These are phyloP conservation scores for Bubo blakistoni DNA, from an alignment of 2,113 vertebrate species.

Conservation along the genomic window DNA sequence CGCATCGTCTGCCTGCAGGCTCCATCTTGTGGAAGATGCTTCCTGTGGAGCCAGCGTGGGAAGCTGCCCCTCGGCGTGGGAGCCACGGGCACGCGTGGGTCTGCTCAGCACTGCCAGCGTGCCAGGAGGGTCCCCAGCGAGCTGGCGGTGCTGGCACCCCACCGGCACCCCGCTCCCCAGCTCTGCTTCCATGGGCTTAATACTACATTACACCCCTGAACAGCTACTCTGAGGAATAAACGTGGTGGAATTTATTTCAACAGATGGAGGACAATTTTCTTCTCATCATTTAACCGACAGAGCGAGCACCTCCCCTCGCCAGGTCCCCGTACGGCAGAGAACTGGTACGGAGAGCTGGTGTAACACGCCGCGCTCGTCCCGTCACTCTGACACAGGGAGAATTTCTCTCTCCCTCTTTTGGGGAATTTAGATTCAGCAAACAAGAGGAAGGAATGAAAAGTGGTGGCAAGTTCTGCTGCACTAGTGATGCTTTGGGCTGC, in stretches of 20 bases:
- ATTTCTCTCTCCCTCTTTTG: not conserved
- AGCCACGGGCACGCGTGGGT: not conserved
- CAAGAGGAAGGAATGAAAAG: not conserved
- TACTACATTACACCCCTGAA: rapidly evolving
- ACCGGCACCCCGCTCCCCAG: rapidly evolving
- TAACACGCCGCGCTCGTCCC: rapidly evolving
- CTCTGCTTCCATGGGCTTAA: not conserved
- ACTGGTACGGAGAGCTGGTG: rapidly evolving
- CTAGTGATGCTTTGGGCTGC: not conserved
- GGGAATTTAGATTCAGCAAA: not conserved
- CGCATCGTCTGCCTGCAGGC: not conserved
- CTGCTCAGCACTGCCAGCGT: rapidly evolving
- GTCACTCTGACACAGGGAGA: rapidly evolving
- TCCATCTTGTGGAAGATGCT: constrained; percentile 48
- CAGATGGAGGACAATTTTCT: not conserved
- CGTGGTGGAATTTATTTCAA: not conserved
- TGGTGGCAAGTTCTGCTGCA: rapidly evolving
- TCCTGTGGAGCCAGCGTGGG: not conserved
- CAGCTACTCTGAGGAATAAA: not conserved
- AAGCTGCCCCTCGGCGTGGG: not conserved
- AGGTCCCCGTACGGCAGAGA: not conserved
- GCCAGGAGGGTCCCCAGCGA: rapidly evolving
- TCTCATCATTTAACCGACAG: not conserved
- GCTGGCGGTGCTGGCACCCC: not conserved
- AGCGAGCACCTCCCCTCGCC: rapidly evolving